Percentiles rank a stretch among this genome's conserved stretches.
These are phyloP conservation scores for Celastrina argiolus DNA, from an alignment of 2,888 invertebrate species.

Conservation along the genomic window DNA sequence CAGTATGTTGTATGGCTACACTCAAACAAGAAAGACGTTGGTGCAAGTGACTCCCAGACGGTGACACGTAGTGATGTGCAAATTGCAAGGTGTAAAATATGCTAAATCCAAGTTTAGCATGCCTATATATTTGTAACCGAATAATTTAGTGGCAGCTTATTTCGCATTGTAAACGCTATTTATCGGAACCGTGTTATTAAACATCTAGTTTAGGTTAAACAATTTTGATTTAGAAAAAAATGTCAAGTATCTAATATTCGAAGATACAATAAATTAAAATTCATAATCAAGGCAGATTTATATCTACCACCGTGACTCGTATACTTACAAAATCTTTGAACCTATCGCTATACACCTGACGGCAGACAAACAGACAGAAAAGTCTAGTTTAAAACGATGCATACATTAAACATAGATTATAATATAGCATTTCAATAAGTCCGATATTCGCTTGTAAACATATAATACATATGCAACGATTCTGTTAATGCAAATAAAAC, in stretches of 20 bases:
- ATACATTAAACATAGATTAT: conserved; percentile 36
- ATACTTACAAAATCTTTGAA: conserved; percentile 61
- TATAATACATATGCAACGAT: conserved; percentile 17
- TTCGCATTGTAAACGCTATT: conserved; percentile 12
- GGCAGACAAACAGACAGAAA: conserved; percentile 64
- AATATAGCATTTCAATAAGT: conserved; percentile 28
- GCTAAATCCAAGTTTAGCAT: not conserved
- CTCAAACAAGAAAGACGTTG: not conserved
- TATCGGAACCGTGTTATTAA: not conserved
- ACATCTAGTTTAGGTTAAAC: conserved; percentile 21
- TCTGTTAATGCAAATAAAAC: not conserved
- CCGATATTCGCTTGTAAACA: conserved; percentile 29
- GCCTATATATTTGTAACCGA: not conserved
- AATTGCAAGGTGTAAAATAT: not conserved
- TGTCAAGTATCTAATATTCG: conserved; percentile 30
- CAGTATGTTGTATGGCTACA: too few relatives aligned
- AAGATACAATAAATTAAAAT: conserved; percentile 28
- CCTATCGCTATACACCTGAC: conserved; percentile 69
- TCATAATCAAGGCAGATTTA: conserved; percentile 36
- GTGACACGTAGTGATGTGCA: not conserved
- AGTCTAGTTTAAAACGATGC: conserved; percentile 50
- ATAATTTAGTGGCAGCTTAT: not conserved
- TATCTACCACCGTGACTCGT: conserved; percentile 44
- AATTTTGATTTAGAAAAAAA: conserved; percentile 26
- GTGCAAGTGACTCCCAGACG: not conserved